Conservation (phyloP, 37 sponge, comb jelly and placozoan genomes). For the Ianthella basta region DNA sequence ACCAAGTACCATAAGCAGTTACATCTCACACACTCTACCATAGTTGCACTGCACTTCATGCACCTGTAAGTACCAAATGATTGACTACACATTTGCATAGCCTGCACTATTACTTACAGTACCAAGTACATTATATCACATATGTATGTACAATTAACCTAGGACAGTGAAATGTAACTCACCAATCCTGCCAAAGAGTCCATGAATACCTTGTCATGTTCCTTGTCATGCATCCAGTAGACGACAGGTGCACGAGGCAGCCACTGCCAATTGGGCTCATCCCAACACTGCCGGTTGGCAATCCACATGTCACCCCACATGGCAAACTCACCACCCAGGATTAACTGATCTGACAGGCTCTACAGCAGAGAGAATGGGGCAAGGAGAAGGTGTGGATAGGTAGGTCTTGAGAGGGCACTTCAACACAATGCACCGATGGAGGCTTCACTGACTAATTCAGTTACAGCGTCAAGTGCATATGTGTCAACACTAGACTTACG, state of each 20-base stretch:
- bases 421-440: too few species aligned
- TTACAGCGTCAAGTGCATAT: too few species aligned
- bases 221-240: slow-evolving; percentile 35
- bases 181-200: slow-evolving; percentile 40
- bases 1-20: too few species aligned
- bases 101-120: neutral
- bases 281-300: slow-evolving; percentile 28
- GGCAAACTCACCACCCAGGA: slow-evolving; percentile 50
- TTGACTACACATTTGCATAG: neutral
- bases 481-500: too few species aligned
- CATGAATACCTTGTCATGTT: slow-evolving; percentile 29
- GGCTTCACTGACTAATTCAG: neutral
- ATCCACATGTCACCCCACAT: slow-evolving; percentile 46
- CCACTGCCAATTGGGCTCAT: slow-evolving; percentile 21
- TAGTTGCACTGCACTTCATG: too few species aligned
- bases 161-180: neutral
- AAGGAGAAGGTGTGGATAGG: too few species aligned
- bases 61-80: too few species aligned
- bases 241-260: slow-evolving; percentile 37
- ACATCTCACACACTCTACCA: too few species aligned
- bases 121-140: too few species aligned
- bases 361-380: neutral
- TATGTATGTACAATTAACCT: too few species aligned
- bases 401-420: too few species aligned
- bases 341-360: neutral